Evolutionary conservation across 2,888 invertebrate species (phyloP).

Genomic region (Zhuqinia jingwanae): DNA sequence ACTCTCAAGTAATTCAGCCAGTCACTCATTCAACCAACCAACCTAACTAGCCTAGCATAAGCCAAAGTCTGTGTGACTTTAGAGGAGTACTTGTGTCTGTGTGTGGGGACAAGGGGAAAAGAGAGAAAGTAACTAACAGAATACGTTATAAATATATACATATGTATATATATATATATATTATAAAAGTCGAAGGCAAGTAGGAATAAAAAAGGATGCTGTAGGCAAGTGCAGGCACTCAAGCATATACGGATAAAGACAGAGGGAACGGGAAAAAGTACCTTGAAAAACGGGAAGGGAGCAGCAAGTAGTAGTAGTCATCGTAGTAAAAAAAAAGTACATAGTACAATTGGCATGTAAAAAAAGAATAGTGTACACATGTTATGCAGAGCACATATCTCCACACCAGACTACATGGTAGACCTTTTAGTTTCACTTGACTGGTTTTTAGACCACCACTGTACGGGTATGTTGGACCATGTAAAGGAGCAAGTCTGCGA

Average conservation of each 20-base stretch:
- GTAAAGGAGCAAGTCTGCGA: too few relatives aligned
- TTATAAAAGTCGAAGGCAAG: too few relatives aligned
- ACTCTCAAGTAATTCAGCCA: conserved; percentile 63
- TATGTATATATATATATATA: neutral
- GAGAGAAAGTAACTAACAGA: neutral
- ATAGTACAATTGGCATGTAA: conserved; percentile 55
- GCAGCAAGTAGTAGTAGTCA: neutral
- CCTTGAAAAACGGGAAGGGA: conserved; percentile 13
- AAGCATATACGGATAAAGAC: conserved; percentile 59
- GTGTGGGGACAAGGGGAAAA: neutral
- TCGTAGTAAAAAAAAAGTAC: conserved; percentile 10
- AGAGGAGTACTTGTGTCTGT: too few relatives aligned
- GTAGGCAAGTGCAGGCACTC: conserved; percentile 48
- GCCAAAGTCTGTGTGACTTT: conserved; percentile 4
- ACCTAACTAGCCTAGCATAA: conserved; percentile 2
- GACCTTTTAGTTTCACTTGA: conserved; percentile 71
- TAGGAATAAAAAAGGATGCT: conserved; percentile 37
- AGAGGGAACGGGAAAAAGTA: conserved; percentile 54
- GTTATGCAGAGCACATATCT: conserved; percentile 66
- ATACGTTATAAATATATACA: neutral
- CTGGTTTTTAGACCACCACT: conserved; percentile 59
- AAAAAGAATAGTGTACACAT: conserved; percentile 51
- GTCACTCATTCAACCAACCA: conserved; percentile 55
- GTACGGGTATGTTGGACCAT: neutral
- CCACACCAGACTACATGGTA: conserved; percentile 52